Base-by-base conservation (phyloP, 2,797 vertebrate species). In the Crypturellus tataupa region DNA sequence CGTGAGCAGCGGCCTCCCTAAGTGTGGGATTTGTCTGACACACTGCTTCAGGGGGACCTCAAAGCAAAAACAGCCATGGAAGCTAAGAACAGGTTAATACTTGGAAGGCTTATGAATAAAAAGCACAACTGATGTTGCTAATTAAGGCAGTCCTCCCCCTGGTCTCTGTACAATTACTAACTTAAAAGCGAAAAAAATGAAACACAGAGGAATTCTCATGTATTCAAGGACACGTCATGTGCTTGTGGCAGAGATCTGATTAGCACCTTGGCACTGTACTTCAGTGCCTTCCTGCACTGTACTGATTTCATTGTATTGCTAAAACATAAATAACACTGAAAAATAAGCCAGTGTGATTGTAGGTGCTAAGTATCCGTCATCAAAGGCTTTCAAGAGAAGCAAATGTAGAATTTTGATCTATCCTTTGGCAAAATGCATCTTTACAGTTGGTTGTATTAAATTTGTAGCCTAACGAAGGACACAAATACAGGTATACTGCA, bases 91-190 rank as follows among this genome's bases (percentile, higher is more conserved):
- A 37, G 73, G 80, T 77, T 49, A 62, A 59, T 90, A 12, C 84
- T 94, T 75, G 9, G 44, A 77, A 94, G 79, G 58, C 71, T 87
- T 85, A 35, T 1, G 23, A 83, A 53, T 62, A 78, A 80, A 89
- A 91, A 65, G 40, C 67, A 49, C 69, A 71, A 47, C 8, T n/a
- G 80, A 58, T 78, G 46, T 44, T 83, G 55, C 53, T 85, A 78
- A 89, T 92, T 63, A 90, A 88, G 37, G 67, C 4, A 0, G 80
- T 88, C n/a, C n/a, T 90, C 63, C 42, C n/a, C 14, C 1, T 25
- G 35, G n/a, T 58, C 55, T 84, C 67, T 67, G 0, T 27, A 8
- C 40, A 14, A 33, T 92, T 81, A 70, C 87, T 89, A 72, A 81
- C 35, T 81, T 64, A n/a, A 1, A 4, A 0, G 0, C 59, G 63